Percentiles rank a stretch among this genome's conserved stretches.
phyloP scores from a whole-genome alignment of 2,113 vertebrate genomes.

The Boulengeromyrus knoepffleri region DNA sequence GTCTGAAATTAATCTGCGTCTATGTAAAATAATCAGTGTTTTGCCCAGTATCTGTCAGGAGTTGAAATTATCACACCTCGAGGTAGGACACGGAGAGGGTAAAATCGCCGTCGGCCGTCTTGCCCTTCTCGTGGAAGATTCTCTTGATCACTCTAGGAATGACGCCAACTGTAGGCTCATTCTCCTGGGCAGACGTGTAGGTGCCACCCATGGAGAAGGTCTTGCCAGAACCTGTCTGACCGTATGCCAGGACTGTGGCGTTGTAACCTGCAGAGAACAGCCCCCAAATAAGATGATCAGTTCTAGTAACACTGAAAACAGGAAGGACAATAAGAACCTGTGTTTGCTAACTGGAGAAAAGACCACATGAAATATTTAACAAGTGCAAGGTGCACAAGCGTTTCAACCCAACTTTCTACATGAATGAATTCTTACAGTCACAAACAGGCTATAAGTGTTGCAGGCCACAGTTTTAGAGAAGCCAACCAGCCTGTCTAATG shows the following conservation, averaged over 20 bases:
- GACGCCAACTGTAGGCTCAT: slow-evolving; percentile 77
- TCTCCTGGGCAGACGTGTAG: slow-evolving; percentile 79
- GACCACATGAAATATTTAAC: not conserved
- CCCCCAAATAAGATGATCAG: not conserved
- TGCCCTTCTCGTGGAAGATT: slow-evolving; percentile 75
- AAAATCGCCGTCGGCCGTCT: slow-evolving; percentile 68
- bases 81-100: slow-evolving; percentile 78
- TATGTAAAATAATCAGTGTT: not conserved
- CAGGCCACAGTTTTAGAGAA: not conserved
- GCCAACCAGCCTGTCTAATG: not conserved
- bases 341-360: not conserved
- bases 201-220: slow-evolving; percentile 93
- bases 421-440: not conserved
- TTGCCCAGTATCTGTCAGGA: not conserved
- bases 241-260: slow-evolving; percentile 88
- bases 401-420: not conserved
- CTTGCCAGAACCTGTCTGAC: slow-evolving; percentile 93
- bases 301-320: not conserved
- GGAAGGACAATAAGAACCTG: not conserved
- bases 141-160: slow-evolving; percentile 81
- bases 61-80: slow-evolving; percentile 64
- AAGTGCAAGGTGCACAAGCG: not conserved
- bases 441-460: not conserved
- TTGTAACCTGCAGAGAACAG: slow-evolving; percentile 72
- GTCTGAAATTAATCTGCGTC: not conserved